Evolutionary conservation across 2,113 vertebrate species (phyloP).

Genomic region (Epinephelus moara): DNA sequence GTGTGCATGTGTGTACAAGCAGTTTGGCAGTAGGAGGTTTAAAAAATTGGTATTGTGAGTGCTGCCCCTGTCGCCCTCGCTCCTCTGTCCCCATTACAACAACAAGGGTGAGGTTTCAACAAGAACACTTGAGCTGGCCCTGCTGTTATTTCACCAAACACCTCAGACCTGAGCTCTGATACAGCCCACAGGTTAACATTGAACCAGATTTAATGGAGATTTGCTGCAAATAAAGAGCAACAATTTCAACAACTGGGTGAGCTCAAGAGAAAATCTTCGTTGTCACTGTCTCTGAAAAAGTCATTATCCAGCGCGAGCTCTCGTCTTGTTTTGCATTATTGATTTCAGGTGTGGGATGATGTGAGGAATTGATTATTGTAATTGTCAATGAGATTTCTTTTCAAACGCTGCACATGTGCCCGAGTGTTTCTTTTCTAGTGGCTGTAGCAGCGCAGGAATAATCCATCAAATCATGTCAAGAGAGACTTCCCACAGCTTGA

Average conservation of each 20-base stretch:
- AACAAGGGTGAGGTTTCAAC: conserved; percentile 43
- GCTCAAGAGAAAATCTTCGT: not conserved
- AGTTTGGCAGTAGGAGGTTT: not conserved
- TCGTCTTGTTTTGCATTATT: conserved; percentile 24
- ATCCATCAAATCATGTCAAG: conserved; percentile 8
- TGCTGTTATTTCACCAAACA: conserved; percentile 34
- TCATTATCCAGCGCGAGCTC: not conserved
- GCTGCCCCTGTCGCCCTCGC: conserved; percentile 4
- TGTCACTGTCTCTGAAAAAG: not conserved
- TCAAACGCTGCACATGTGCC: not conserved
- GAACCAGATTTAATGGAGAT: not conserved
- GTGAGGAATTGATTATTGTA: conserved; percentile 21
- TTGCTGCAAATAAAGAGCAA: not conserved
- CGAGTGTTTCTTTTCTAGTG: not conserved
- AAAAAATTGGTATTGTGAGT: conserved; percentile 16
- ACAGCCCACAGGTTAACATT: not conserved
- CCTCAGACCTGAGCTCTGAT: not conserved
- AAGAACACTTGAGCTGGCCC: conserved; percentile 31
- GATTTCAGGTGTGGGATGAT: not conserved
- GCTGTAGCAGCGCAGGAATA: not conserved
- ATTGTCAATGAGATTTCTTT: not conserved
- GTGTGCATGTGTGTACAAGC: not conserved
- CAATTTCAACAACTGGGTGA: not conserved
- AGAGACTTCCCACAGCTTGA: not conserved
- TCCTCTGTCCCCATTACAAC: conserved; percentile 55